Percentiles rank a stretch among this genome's conserved stretches.
phyloP scores from a whole-genome alignment of 2,113 vertebrate species.

The Sturnus vulgaris region DNA sequence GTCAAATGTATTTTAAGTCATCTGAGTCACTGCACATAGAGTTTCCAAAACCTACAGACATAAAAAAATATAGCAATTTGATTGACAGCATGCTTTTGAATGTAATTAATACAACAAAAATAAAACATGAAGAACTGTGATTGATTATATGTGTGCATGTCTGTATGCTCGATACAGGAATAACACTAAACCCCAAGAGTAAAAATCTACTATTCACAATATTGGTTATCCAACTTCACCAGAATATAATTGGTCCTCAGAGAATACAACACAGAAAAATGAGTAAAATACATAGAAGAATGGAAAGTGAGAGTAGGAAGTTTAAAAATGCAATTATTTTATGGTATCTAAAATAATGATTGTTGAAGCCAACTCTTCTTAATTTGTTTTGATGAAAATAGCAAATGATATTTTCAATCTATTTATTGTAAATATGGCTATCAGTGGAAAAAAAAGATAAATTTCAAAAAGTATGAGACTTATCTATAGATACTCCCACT shows the following conservation, averaged over 20 bases:
- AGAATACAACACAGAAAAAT: neutral
- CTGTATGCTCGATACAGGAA: neutral
- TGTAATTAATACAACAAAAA: conserved; percentile 18
- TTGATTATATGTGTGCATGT: neutral
- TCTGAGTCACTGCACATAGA: neutral
- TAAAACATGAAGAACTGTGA: neutral
- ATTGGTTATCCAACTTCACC: neutral
- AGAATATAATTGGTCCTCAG: conserved; percentile 29
- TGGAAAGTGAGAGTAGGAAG: neutral
- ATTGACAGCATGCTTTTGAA: neutral
- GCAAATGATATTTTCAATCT: neutral
- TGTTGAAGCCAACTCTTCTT: neutral
- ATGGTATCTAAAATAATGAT: neutral
- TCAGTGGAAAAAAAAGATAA: neutral
- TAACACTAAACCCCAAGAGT: neutral
- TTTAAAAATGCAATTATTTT: neutral
- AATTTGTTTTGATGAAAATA: conserved; percentile 8
- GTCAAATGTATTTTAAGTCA: neutral
- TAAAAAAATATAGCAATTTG: neutral
- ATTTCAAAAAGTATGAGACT: neutral
- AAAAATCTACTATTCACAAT: neutral
- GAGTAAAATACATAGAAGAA: neutral
- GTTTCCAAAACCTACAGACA: neutral
- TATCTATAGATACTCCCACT: neutral
- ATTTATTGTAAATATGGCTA: neutral